phyloP scores from a whole-genome alignment of 1,140 invertebrate genomes.

The Zaprionus capensis region DNA sequence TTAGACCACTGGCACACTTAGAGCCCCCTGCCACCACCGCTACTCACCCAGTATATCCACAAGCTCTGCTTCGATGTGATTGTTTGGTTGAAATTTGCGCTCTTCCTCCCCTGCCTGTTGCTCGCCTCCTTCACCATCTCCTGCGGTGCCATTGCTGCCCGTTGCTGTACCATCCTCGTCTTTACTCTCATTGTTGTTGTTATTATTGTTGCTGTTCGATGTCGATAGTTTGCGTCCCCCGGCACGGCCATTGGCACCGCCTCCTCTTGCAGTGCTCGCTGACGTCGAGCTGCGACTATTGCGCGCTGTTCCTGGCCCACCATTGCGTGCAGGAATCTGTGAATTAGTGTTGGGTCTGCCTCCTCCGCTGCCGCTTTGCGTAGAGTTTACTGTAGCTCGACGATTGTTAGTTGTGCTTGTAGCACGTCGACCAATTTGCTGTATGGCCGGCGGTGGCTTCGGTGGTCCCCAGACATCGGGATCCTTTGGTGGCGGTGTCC shows the following conservation, averaged over 20 bases:
- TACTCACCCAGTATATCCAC: slow-evolving; percentile 94
- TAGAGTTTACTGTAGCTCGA: slow-evolving; percentile 84
- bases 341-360: slow-evolving; percentile 68
- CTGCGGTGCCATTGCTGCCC: slow-evolving; percentile 50
- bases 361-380: slow-evolving; percentile 28
- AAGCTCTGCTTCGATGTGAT: slow-evolving; percentile 94
- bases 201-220: slow-evolving; percentile 44
- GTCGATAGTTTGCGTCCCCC: slow-evolving; percentile 70
- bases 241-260: slow-evolving; percentile 46
- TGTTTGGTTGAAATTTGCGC: slow-evolving; percentile 95
- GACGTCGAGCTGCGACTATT: slow-evolving; percentile 28
- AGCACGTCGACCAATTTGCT: slow-evolving; percentile 72
- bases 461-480: slow-evolving; percentile 96
- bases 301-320: slow-evolving; percentile 37
- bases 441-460: slow-evolving; percentile 84
- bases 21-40: no score
- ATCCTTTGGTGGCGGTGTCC: slow-evolving; percentile 92
- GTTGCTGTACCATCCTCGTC: slow-evolving; percentile 57
- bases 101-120: slow-evolving; percentile 86
- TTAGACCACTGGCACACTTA: background rate
- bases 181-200: slow-evolving; percentile 53
- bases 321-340: slow-evolving; percentile 59
- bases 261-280: slow-evolving; percentile 42
- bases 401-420: slow-evolving; percentile 85
- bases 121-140: slow-evolving; percentile 85